phyloP scores from a whole-genome alignment of 2,797 vertebrate genomes.

The Steatocranus sp. region DNA sequence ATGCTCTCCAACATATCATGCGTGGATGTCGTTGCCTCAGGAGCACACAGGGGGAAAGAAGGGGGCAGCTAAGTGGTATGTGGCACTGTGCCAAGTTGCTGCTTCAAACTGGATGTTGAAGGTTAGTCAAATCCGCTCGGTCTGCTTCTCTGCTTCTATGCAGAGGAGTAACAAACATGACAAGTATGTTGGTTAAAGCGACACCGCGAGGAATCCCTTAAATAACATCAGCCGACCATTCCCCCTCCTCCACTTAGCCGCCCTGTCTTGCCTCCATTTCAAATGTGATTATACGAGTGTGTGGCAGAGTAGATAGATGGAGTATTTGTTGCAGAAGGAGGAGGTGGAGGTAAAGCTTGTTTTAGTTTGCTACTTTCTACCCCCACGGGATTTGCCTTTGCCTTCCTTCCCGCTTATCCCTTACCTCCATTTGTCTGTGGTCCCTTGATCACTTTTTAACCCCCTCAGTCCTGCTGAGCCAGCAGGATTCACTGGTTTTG shows the following conservation, averaged over 20 bases:
- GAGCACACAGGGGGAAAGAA: background rate
- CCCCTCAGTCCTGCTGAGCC: conserved; percentile 49
- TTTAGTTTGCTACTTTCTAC: conserved; percentile 11
- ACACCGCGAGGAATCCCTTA: conserved; percentile 39
- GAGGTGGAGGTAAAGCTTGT: conserved; percentile 8
- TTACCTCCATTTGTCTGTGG: conserved; percentile 9
- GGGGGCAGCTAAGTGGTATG: background rate
- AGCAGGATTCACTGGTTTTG: conserved; percentile 44
- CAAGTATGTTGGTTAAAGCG: conserved; percentile 29
- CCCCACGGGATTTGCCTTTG: conserved; percentile 29
- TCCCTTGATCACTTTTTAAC: conserved; percentile 17
- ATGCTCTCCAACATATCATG: background rate
- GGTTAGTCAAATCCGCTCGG: conserved; percentile 37
- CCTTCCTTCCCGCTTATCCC: conserved; percentile 13
- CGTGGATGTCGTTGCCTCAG: conserved; percentile 21
- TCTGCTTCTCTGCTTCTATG: background rate
- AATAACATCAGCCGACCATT: conserved; percentile 20
- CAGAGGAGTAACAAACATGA: conserved; percentile 2
- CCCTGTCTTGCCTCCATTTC: conserved; percentile 23
- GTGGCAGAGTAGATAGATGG: conserved; percentile 17
- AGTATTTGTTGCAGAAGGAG: background rate
- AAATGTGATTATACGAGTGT: conserved; percentile 42
- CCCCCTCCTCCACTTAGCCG: background rate
- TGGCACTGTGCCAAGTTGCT: conserved; percentile 39
- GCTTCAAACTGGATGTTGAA: conserved; percentile 42